Evolutionary conservation across 2,888 invertebrate genomes (phyloP).

Genomic region (Acrobasis repandana): DNA sequence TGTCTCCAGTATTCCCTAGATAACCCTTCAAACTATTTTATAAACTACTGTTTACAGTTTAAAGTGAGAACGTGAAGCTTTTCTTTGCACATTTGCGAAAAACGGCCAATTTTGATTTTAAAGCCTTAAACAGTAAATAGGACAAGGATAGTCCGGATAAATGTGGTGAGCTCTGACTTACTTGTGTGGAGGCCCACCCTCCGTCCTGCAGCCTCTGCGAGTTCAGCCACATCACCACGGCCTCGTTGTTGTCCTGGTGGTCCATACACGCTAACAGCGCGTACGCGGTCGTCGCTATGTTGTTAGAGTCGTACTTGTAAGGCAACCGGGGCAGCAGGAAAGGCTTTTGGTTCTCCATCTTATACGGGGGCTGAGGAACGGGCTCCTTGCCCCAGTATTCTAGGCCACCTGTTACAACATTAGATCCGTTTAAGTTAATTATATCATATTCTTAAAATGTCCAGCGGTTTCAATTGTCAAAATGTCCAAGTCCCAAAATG

Average conservation of each 20-base stretch:
- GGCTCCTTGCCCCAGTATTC: constrained; percentile 93
- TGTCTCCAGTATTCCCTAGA: too few relatives aligned
- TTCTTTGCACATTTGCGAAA: too few relatives aligned
- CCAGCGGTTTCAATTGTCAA: too few relatives aligned
- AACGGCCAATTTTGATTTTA: too few relatives aligned
- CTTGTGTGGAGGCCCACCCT: constrained; percentile 94
- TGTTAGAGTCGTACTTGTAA: constrained; percentile 94
- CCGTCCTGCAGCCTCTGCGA: constrained; percentile 93
- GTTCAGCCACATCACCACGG: constrained; percentile 95
- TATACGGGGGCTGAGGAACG: constrained; percentile 91
- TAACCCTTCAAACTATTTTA: too few relatives aligned
- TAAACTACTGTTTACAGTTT: too few relatives aligned
- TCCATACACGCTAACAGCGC: constrained; percentile 94
- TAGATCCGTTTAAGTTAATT: too few relatives aligned
- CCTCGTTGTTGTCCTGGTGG: constrained; percentile 91
- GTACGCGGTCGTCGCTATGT: constrained; percentile 96
- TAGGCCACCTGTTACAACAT: constrained; percentile 84
- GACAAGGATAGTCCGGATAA: too few relatives aligned
- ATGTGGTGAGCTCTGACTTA: constrained; percentile 27
- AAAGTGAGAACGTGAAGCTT: too few relatives aligned
- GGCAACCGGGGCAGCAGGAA: constrained; percentile 94
- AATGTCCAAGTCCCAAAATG: too few relatives aligned
- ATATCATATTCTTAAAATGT: too few relatives aligned
- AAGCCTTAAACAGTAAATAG: too few relatives aligned
- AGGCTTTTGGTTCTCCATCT: constrained; percentile 95